These are phyloP conservation scores for Zoanthus sociatus DNA, from an alignment of 92 coral and sea anemone genomes.

Conservation along the genomic window DNA sequence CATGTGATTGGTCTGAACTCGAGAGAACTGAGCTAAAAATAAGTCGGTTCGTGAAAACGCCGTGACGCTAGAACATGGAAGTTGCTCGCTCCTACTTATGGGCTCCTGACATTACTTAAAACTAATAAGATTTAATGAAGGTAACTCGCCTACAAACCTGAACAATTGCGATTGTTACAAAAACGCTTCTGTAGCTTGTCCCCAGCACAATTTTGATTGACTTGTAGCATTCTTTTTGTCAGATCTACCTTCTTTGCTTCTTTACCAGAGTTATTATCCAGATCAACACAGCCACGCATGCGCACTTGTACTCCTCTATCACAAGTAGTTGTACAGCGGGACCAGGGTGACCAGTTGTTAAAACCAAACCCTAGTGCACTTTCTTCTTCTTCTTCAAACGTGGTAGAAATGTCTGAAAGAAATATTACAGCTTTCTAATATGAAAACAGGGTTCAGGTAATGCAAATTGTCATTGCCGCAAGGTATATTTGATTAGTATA, in stretches of 20 bases:
- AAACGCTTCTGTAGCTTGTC: constrained; percentile 13
- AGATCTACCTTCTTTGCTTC: background rate
- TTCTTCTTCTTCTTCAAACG: background rate
- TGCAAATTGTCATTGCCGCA: too few species aligned
- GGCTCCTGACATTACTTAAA: background rate
- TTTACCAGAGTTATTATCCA: background rate
- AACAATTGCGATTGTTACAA: constrained; percentile 22
- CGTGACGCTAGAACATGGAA: too few species aligned
- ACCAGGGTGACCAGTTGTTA: constrained; percentile 20
- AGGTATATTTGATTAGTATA: too few species aligned
- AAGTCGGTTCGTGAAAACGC: too few species aligned
- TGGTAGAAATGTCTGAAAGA: background rate
- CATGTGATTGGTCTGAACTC: too few species aligned
- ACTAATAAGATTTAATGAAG: background rate
- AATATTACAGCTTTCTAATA: background rate
- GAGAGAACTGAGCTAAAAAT: too few species aligned
- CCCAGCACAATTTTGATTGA: constrained; percentile 27
- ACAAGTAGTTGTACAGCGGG: constrained; percentile 18
- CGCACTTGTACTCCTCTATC: constrained; percentile 27
- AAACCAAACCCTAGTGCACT: constrained; percentile 19
- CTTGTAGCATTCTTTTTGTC: background rate
- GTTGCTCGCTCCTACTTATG: too few species aligned
- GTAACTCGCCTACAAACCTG: constrained; percentile 5
- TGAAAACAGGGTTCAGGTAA: too few species aligned
- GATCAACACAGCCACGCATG: constrained; percentile 25